These are phyloP conservation scores for Ceuthmochares aereus DNA, from an alignment of 2,113 vertebrate species.

Conservation along the genomic window DNA sequence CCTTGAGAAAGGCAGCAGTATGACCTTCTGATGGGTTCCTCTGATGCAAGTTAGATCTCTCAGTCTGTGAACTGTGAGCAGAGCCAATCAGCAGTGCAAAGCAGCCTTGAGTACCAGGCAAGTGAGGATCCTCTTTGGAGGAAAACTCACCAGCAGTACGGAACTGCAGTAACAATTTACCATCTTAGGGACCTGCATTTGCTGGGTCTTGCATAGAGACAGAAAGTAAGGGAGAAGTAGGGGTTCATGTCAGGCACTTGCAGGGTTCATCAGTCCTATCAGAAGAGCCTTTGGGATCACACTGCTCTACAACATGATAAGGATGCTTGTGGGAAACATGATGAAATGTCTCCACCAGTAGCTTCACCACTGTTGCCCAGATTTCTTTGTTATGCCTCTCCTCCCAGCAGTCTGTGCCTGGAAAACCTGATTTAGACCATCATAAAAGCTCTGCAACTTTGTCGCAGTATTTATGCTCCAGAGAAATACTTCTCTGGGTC, in stretches of 20 bases:
- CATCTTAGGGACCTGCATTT: neutral
- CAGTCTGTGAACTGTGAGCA: neutral
- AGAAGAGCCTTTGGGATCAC: neutral
- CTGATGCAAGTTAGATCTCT: neutral
- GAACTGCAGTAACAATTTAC: neutral
- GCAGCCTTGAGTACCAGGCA: neutral
- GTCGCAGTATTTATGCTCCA: neutral
- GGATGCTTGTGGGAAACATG: neutral
- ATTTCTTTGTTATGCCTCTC: neutral
- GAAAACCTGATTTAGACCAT: neutral
- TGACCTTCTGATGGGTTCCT: neutral
- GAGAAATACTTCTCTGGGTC: neutral
- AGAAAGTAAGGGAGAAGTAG: neutral
- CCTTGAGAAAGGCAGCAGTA: neutral
- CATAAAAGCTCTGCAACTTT: neutral
- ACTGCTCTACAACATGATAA: fast-evolving
- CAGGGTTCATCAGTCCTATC: neutral
- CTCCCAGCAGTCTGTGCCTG: neutral
- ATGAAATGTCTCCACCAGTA: neutral
- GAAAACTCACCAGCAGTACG: neutral
- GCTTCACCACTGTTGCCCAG: neutral
- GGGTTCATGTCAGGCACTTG: neutral
- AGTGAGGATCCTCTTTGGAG: neutral
- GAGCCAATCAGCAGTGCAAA: neutral
- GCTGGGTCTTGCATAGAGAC: neutral